Base-by-base conservation (phyloP, 2,888 invertebrate species). In the Andrena fulva region DNA sequence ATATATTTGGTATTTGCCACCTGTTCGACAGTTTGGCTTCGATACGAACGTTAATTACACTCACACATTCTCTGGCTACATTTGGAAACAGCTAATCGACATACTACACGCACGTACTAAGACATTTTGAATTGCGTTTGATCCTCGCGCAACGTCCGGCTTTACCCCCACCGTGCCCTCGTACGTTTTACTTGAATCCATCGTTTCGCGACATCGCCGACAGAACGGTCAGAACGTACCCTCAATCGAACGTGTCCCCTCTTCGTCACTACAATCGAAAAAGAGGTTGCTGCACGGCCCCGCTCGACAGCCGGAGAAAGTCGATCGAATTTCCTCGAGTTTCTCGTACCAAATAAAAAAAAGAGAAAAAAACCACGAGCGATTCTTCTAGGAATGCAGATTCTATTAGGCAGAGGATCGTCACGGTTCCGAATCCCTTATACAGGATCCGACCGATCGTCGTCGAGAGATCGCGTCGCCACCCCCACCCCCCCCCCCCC, bases 1-100 rank as follows among this genome's bases (percentile, higher is more conserved):
- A 82, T 82, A 79, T 84, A 83, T 84, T 84, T 84, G 84, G 84
- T 84, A 84, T 84, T 84, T 63, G 83, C 84, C 83, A 83, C 56
- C 83, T 79, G 79, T 79, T 83, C 83, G 84, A 79, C 83, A 76
- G 79, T 69, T 83, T 76, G 84, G 83, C 84, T 76, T 79, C 83
- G 75, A 70, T 72, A 76, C 69, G 79, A 83, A 79, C 72, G 83
- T 79, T 72, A 79, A 84, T 73, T 84, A 79, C 70, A 84, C 72
- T 72, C 72, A 84, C 75, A 79, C 84, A 79, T 66, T 72, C 76
- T 83, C 78, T 80, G 74, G 67, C 78, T 83, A 82, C 77, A 83
- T 82, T 83, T 83, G 78, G 83, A 78, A 82, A 83, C 82, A 83
- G 72, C 82, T 83, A 83, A 83, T 83, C 82, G 77, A 82, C 82